A percentile compares a stretch with the other conserved stretches of the same genome.
Evolutionary conservation across 2,888 invertebrate species (phyloP).

Genomic region (Pyrocoelia pectoralis): DNA sequence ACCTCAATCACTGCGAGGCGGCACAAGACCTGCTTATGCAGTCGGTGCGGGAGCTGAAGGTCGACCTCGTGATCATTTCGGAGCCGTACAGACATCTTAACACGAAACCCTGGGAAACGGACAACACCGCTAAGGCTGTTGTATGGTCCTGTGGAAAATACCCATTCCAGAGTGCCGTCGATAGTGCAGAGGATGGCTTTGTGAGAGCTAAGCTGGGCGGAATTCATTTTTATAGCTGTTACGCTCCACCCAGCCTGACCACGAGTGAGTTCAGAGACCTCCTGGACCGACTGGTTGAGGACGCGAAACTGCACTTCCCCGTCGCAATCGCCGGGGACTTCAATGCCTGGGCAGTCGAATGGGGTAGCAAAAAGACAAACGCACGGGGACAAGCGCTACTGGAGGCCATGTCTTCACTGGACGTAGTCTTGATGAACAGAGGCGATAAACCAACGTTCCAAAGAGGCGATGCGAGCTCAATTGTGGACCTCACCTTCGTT

Average conservation of each 20-base stretch:
- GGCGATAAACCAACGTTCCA: conserved; percentile 36
- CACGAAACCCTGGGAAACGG: background rate
- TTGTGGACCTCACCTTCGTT: too few relatives aligned
- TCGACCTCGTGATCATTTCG: background rate
- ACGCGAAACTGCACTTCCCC: background rate
- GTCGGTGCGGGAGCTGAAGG: background rate
- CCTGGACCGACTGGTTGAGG: background rate
- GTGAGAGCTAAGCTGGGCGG: background rate
- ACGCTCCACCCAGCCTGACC: background rate
- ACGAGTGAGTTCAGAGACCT: background rate
- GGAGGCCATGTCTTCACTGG: conserved; percentile 34
- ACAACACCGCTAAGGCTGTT: background rate
- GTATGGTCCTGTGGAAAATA: background rate
- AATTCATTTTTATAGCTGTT: too few relatives aligned
- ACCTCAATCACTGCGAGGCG: too few relatives aligned
- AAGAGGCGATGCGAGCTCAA: too few relatives aligned
- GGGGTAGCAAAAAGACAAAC: conserved; percentile 39
- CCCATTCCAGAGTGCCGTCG: background rate
- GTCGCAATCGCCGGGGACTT: background rate
- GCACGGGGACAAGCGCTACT: conserved; percentile 26
- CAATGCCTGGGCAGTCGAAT: too few relatives aligned
- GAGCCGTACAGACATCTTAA: too few relatives aligned
- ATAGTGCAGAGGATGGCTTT: background rate
- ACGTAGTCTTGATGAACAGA: too few relatives aligned
- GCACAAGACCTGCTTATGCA: background rate